Evolutionary conservation across 2,888 invertebrate genomes (phyloP), one percentile per base, ranked within the genome.

Genomic region (Adela reaumurella): DNA sequence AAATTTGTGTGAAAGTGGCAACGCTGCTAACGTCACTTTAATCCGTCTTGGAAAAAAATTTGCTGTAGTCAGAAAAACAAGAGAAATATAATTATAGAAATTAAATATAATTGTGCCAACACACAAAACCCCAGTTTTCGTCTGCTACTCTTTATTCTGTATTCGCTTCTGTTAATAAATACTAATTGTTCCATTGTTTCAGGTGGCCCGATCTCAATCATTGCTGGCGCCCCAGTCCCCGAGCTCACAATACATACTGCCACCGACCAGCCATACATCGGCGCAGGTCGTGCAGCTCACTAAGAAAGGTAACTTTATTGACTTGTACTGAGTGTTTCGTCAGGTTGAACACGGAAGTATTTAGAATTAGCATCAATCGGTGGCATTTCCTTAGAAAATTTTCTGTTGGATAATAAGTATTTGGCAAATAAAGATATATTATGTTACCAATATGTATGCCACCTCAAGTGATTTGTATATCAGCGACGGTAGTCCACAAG

Each of bases 171-270:
- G 11, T n/a, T 46, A n/a, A 20, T n/a, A 4, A 44, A 17, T 5
- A 44, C 17, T 14, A 5, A 43, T 47, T 19, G 41, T 42, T 43
- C 20, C 24, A 24, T 8, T 4, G 8, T 24, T 24, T 4, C 24
- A 77, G 76, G 74, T 63, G 48, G 68, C 67, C 49, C 67, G 66
- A 48, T 71, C 68, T 1, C 71, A 69, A 4, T 66, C 74, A 0
- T 70, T 71, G 3, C 69, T 66, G 1, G 77, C 80, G 2, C 79
- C 79, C 2, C 79, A 79, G 51, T 79, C 80, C 1, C 80, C 80
- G 0, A 72, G 77, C 49, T 67, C 74, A 0, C 79, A 79, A 54
- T 80, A 80, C 54, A 80, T 80, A 52, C 57, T 79, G 51, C 78
- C 79, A 0, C 71, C 68, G 20, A 66, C 77, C 43, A 64, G 67